Base-by-base conservation (phyloP, 1,140 invertebrate species). In the Phymorhynchus buccinoides region DNA sequence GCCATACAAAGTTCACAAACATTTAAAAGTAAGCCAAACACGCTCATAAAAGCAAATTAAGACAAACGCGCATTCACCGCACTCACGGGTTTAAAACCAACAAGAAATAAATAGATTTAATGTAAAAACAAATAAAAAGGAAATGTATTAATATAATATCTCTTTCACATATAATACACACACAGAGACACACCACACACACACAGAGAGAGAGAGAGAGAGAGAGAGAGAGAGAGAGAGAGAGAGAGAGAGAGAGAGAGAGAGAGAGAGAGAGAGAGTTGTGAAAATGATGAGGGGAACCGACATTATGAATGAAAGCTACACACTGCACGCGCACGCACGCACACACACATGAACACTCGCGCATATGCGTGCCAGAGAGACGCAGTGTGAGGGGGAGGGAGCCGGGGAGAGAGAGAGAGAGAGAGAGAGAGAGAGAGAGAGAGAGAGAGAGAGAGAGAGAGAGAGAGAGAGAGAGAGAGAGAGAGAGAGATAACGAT, bases 381-480 rank as follows among this genome's bases (percentile, higher is more conserved):
- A 32, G 77, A 79, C 22, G 4, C 30, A 79, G 77, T 35, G 77
- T 35, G 77, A 79, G 77, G 41, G 77, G 41, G 77, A 79, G 77
- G 41, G 77, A 79, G 77, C 7, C 30, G 9, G 77, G 41, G 77
- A 79, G 77, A 37, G 77, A 79, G 77, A 79, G 77, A 79, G 77
- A 32, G 42, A 27, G 48, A 56, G 22, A 27, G 56, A 48, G 41
- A 7, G 27, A 83, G 68, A 37, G 68, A 37, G 22, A 83, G 80
- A 32, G 35, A 39, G 32, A 39, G 62, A 27, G 80, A 68, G 18
- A 30, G 39, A 37, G 37, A 27, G 22, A 39, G 62, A 37, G 56
- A 56, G 14, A 30, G 16, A 41, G 68, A 12, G 62, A 16, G 48
- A 41, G 27, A 7, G 56, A 37, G 4, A n/a, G n/a, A n/a, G n/a